Evolutionary conservation across 1,140 invertebrate species (phyloP).

Genomic region (Andrena cerasifolii): DNA sequence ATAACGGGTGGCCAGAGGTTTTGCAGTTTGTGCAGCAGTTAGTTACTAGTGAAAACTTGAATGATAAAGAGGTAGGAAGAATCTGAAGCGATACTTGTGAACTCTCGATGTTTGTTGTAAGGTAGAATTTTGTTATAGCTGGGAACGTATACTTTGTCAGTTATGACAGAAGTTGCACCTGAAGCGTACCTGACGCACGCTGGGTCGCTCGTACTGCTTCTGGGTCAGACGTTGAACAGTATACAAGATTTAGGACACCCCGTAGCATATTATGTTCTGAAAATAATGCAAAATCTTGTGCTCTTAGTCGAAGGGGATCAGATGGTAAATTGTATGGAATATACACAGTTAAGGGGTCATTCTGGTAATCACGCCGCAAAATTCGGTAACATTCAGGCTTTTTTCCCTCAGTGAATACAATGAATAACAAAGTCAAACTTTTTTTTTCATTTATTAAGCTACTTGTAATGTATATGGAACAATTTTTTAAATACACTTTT

Average conservation of each 20-base stretch:
- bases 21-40: constrained; percentile 86
- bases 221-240: constrained; percentile 82
- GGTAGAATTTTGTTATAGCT: constrained; percentile 79
- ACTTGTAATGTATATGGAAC: too few species aligned
- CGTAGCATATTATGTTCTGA: constrained; percentile 84
- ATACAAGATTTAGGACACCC: constrained; percentile 82
- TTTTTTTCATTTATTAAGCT: too few species aligned
- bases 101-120: constrained; percentile 38
- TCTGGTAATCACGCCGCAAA: too few species aligned
- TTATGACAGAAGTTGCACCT: constrained; percentile 85
- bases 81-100: constrained; percentile 6
- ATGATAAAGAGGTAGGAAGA: constrained; percentile 84
- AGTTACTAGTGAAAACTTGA: constrained; percentile 82
- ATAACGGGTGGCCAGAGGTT: constrained; percentile 87
- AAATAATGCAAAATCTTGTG: constrained; percentile 85
- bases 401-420: too few species aligned
- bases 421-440: too few species aligned
- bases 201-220: constrained; percentile 82
- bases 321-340: constrained; percentile 78
- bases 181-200: constrained; percentile 84
- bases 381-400: too few species aligned
- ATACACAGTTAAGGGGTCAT: too few species aligned
- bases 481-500: too few species aligned
- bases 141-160: constrained; percentile 86
- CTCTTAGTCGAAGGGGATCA: constrained; percentile 84